Conservation (phyloP, 2,888 invertebrate species). For the Lithophane ornitopus region DNA sequence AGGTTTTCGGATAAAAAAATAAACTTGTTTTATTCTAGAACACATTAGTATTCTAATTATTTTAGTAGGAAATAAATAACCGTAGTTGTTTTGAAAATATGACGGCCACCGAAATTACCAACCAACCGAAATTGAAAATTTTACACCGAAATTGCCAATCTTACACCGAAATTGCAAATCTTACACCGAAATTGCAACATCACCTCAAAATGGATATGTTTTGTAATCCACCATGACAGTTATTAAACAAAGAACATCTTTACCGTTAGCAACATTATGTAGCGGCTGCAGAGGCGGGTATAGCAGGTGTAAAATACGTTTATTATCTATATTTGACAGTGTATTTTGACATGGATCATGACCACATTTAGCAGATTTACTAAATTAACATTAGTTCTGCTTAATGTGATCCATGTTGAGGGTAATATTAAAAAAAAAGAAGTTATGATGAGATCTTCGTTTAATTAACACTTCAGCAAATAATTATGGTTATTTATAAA, state of each 20-base stretch:
- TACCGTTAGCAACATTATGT: constrained; percentile 4
- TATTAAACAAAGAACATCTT: constrained; percentile 8
- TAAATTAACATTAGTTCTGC: constrained; percentile 2
- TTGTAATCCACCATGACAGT: not conserved
- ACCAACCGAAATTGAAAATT: constrained; percentile 13
- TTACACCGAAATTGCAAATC: constrained; percentile 10
- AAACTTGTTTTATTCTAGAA: constrained; percentile 12
- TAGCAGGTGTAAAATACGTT: constrained; percentile 2
- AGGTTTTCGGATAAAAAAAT: not conserved
- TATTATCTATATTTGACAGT: not conserved
- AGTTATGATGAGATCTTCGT: constrained; percentile 2
- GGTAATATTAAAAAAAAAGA: not conserved
- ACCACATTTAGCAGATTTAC: not conserved
- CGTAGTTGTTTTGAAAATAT: constrained; percentile 12
- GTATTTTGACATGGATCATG: no score
- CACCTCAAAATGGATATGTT: constrained; percentile 5
- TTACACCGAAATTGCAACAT: constrained; percentile 16
- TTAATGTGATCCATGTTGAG: not conserved
- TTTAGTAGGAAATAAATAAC: constrained; percentile 4
- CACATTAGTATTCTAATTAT: constrained; percentile 11
- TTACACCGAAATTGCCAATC: not conserved
- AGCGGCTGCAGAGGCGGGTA: constrained; percentile 2
- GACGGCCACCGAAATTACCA: constrained; percentile 15
- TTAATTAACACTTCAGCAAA: constrained; percentile 5
- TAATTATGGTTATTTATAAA: constrained; percentile 3